Conservation (phyloP, 2,797 vertebrate genomes). For the Microctenopoma steveboyesi region DNA sequence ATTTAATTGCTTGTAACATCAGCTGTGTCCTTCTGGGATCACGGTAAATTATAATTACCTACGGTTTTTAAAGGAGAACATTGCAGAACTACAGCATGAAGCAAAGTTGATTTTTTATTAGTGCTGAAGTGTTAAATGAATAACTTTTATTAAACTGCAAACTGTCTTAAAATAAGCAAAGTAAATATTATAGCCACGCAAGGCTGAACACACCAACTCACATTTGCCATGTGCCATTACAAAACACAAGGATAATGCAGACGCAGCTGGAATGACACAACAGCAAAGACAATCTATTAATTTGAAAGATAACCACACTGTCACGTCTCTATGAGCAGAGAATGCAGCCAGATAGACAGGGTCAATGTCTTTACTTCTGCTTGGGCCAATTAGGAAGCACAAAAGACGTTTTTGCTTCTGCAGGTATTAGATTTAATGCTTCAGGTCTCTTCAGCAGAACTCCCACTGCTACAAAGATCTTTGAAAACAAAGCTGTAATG, state of each 20-base stretch:
- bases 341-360: background rate
- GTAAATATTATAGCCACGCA: conserved; percentile 73
- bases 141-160: too few species aligned
- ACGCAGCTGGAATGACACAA: conserved; percentile 28
- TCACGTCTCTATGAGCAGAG: conserved; percentile 3
- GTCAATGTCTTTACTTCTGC: conserved; percentile 1
- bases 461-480: background rate
- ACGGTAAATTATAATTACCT: too few species aligned
- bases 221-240: conserved; percentile 61
- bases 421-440: background rate
- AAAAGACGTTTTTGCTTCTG: background rate
- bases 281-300: background rate
- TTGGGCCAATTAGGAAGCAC: conserved; percentile 17
- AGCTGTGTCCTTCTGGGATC: too few species aligned
- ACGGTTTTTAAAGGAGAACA: too few species aligned
- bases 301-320: conserved; percentile 19
- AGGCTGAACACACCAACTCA: conserved; percentile 36
- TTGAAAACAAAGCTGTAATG: background rate
- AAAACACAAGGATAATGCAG: conserved; percentile 51
- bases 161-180: background rate
- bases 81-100: too few species aligned
- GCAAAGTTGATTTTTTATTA: too few species aligned
- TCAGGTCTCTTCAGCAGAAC: background rate
- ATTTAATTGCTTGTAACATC: too few species aligned
- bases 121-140: too few species aligned